Conservation (phyloP, 53 echinoderm and acorn worm species). For the Arbacia lixula region DNA sequence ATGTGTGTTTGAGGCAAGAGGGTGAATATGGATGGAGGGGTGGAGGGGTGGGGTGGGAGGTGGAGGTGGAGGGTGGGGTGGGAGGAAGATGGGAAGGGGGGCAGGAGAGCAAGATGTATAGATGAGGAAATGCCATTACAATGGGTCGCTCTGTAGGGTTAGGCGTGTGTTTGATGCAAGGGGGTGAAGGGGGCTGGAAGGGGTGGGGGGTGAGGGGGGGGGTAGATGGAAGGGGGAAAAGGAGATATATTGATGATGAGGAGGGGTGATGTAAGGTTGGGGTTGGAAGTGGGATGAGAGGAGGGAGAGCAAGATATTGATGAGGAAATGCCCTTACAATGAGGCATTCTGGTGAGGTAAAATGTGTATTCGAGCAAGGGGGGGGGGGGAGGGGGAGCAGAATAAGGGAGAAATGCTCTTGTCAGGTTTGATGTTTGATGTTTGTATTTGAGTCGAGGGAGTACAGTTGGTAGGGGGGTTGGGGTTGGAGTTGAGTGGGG, state of each 20-base stretch:
- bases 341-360: too few species aligned
- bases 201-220: not conserved
- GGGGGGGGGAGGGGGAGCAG: too few species aligned
- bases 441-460: too few species aligned
- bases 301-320: not conserved
- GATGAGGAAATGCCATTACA: too few species aligned
- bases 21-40: not conserved
- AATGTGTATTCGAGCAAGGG: not conserved
- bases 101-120: not conserved
- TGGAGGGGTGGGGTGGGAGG: not conserved
- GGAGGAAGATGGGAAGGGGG: not conserved
- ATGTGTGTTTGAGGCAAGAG: not conserved
- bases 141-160: too few species aligned
- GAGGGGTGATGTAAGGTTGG: too few species aligned
- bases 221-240: too few species aligned
- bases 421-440: too few species aligned
- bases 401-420: too few species aligned
- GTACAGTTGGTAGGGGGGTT: not conserved
- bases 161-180: too few species aligned
- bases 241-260: too few species aligned
- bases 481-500: not conserved
- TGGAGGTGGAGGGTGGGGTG: not conserved
- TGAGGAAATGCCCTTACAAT: not conserved
- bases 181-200: not conserved
- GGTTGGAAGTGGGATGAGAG: slow-evolving; percentile 9